phyloP scores from a whole-genome alignment of 2,797 vertebrate species.

The Fundulus diaphanus region DNA sequence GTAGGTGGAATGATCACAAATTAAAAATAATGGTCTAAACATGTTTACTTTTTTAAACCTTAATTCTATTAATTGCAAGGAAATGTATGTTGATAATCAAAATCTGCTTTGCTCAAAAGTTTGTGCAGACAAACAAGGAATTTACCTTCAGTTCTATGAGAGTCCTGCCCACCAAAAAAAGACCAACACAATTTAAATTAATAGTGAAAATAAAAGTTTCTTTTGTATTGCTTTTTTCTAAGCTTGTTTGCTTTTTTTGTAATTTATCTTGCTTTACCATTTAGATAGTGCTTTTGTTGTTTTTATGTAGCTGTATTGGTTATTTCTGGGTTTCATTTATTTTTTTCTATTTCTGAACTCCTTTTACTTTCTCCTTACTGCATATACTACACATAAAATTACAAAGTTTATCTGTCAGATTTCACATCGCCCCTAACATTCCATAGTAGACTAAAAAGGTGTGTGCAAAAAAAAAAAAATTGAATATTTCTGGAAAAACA shows the following conservation, averaged over 20 bases:
- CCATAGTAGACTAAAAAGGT: neutral
- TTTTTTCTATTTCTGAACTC: neutral
- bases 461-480: neutral
- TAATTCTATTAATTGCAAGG: neutral
- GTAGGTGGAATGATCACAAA: slow-evolving; percentile 38
- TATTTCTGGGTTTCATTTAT: no score
- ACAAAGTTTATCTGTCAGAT: neutral
- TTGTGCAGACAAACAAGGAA: neutral
- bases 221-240: neutral
- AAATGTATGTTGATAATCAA: neutral
- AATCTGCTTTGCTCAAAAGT: neutral
- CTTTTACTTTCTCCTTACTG: neutral
- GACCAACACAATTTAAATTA: neutral
- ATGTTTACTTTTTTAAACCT: neutral
- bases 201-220: neutral
- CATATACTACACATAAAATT: neutral
- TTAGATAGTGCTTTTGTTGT: neutral
- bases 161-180: no score
- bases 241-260: neutral
- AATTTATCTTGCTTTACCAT: neutral
- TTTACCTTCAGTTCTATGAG: neutral
- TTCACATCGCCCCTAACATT: neutral
- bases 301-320: neutral
- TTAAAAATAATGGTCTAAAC: neutral
- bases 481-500: neutral